Conservation (phyloP, 1,140 invertebrate species). For the Theocolax elegans region DNA sequence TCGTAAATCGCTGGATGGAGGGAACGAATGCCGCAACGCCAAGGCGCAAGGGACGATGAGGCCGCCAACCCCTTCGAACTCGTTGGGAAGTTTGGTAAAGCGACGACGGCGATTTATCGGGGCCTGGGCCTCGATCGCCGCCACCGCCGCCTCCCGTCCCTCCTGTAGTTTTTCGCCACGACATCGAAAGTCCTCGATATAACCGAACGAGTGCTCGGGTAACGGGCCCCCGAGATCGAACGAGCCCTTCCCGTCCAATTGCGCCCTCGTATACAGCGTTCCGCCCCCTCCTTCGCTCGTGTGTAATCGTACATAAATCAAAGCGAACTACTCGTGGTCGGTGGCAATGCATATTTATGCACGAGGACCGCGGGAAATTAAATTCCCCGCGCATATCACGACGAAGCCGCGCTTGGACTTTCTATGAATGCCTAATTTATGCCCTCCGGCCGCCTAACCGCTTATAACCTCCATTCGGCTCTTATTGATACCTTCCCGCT, state of each 20-base stretch:
- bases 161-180: no score
- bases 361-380: conserved; percentile 51
- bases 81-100: conserved; percentile 8
- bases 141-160: no score
- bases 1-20: conserved; percentile 30
- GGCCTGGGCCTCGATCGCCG: conserved; percentile 6
- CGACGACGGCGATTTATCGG: conserved; percentile 20
- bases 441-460: no score
- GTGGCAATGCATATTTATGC: conserved; percentile 57
- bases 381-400: conserved; percentile 55
- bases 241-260: no score
- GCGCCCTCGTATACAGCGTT: no score
- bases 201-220: no score
- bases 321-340: conserved; percentile 28
- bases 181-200: no score
- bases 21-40: not conserved
- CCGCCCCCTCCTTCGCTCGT: no score
- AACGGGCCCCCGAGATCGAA: no score
- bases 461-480: no score
- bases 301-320: conserved; percentile 57
- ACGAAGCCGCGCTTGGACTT: not conserved
- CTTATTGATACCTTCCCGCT: no score
- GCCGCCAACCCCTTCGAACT: not conserved
- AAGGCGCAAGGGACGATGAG: no score
- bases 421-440: conserved; percentile 36